Base-by-base conservation (phyloP, 2,888 invertebrate species). In the Caenorhabditis virilis region DNA sequence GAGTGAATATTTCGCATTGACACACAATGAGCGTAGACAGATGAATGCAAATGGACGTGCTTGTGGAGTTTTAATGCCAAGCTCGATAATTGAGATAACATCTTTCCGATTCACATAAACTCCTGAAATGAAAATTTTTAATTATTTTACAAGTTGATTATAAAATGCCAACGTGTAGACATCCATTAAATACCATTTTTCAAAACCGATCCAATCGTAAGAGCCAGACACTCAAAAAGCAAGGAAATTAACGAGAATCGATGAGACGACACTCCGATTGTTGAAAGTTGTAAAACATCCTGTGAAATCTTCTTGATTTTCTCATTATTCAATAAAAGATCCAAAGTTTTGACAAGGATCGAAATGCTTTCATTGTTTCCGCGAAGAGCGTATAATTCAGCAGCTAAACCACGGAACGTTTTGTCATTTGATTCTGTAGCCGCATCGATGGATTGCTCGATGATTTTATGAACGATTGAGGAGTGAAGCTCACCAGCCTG, bases 381-480 rank as follows among this genome's bases (percentile, higher is more conserved):
- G 27, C 72, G 62, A 16, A 72, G 45, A n/a, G 60, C 57, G 39
- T 63, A 72, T 16, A 72, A 20, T 30, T 69, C 66, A 9, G 59
- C 53, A 6, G 72, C 52, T 5, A 72, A 33, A 15, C 23, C 41
- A 26, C 62, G 13, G 26, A 49, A 43, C 1, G 38, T 47, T 4
- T 26, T 20, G 27, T 64, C 54, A 4, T 36, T 38, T n/a, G 64
- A 45, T 15, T 46, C 36, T 9, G 59, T 49, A 16, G 48, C 64
- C 11, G 49, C 51, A 43, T 72, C 72, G 9, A 72, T 41, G 2
- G 25, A 33, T 27, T 57, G 46, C 9, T 59, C 25, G 13, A 69
- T 52, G 27, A 61, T 62, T 22, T 46, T 51, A 38, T 38, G 43
- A 4, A 61, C 56, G 1, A 35, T 30, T 1, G 20, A n/a, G 1